Base-by-base conservation (phyloP, 2,113 vertebrate species). In the Urocolius indicus region DNA sequence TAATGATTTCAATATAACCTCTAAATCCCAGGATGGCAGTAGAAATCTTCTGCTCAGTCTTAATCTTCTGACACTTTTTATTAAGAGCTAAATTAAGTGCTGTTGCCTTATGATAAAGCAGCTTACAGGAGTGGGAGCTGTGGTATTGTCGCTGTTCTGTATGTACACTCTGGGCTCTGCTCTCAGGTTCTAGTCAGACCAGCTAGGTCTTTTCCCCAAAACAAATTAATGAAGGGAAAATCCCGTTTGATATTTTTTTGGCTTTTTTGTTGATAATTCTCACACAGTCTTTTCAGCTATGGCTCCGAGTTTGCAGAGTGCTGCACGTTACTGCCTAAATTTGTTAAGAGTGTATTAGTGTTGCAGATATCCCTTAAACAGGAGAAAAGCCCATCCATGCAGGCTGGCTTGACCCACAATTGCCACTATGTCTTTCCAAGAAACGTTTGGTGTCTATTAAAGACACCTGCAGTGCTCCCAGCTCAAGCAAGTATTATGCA, bases 1-100 rank as follows among this genome's bases (percentile, higher is more conserved):
- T 97, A 97, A 97, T 96, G 94, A 97, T 94, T 97, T 91, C 95
- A 93, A 23, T 63, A 87, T 89, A 96, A 95, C 95, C 94, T 93
- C 92, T 89, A 95, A 97, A 93, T 96, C 96, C 94, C 96, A 94
- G 82, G 93, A 57, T 80, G 86, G 91, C 90, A 84, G 87, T 96
- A 95, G 86, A 94, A 93, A 96, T 95, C 84, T 96, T 88, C 81
- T 73, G 84, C 78, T 94, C 61, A 84, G 83, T 97, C 84, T 95
- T 97, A 96, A 95, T 96, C 94, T 96, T 85, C 85, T 93, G 91
- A 74, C 77, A 7, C 74, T 59, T 96, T 96, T 94, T 96, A 96
- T 97, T 96, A 96, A 93, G 71, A 89, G 45, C 41, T 86, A 94
- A 96, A 96, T 96, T 96, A 96, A 95, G 65, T 45, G 72, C 96